phyloP scores from a whole-genome alignment of 2,113 vertebrate genomes.

The Ochotona curzoniae region DNA sequence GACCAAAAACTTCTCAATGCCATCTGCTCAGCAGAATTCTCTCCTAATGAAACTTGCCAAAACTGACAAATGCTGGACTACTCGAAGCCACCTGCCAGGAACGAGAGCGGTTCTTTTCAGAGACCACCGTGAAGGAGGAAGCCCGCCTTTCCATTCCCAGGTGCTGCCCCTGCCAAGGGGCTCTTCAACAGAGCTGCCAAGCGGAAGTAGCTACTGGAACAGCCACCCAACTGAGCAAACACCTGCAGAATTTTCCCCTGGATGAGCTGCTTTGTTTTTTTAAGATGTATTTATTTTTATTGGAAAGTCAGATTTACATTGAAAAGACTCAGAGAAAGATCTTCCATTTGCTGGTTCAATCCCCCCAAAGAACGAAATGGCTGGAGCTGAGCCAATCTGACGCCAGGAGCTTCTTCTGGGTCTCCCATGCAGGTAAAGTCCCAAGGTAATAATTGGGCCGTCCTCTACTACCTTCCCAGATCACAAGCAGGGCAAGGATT shows the following conservation, averaged over 20 bases:
- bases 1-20: background rate
- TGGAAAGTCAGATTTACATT: too few species aligned
- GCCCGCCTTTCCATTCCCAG: background rate
- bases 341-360: too few species aligned
- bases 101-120: background rate
- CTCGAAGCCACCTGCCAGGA: conserved; percentile 22
- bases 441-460: too few species aligned
- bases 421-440: too few species aligned
- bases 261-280: background rate
- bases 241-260: background rate
- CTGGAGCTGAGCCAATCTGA: too few species aligned
- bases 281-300: too few species aligned
- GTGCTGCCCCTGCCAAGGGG: background rate
- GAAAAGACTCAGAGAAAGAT: too few species aligned
- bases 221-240: background rate
- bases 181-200: background rate
- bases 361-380: too few species aligned
- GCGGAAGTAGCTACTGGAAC: background rate
- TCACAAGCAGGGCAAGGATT: too few species aligned
- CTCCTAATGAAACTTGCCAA: conserved; percentile 43
- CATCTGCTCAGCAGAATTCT: conserved; percentile 4
- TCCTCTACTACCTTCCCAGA: too few species aligned
- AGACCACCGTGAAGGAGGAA: background rate
- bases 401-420: too few species aligned
- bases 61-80: conserved; percentile 25